Conservation (phyloP, 2,797 vertebrate species). For the Paratrypauchen microcephalus region DNA sequence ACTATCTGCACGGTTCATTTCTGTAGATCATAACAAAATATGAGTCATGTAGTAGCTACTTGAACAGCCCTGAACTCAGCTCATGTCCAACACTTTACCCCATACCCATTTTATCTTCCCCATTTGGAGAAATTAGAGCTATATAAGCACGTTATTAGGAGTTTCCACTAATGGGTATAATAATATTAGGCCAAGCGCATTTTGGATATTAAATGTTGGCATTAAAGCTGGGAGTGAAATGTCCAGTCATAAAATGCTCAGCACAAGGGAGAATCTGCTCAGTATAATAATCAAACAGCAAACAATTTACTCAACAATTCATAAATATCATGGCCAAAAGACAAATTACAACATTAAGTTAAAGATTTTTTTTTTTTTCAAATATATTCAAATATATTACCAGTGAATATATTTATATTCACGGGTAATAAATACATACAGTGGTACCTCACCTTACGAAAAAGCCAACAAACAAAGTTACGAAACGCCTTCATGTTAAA, state of each 20-base stretch:
- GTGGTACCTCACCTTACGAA: too few species aligned
- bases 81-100: conserved; percentile 15
- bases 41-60: conserved; percentile 15
- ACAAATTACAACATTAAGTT: too few species aligned
- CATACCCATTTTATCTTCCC: conserved; percentile 47
- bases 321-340: too few species aligned
- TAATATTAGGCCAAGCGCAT: conserved; percentile 45
- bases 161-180: conserved; percentile 56
- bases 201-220: conserved; percentile 54
- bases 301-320: conserved; percentile 37
- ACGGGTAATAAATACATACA: not conserved
- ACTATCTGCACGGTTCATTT: conserved; percentile 4
- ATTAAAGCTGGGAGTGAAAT: conserved; percentile 37
- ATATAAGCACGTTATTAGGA: conserved; percentile 44
- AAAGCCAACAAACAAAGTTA: too few species aligned
- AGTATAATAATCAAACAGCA: conserved; percentile 52
- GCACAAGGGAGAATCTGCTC: conserved; percentile 43
- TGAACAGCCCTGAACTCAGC: conserved; percentile 35
- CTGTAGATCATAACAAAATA: conserved; percentile 9
- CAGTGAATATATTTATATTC: too few species aligned
- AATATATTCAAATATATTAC: too few species aligned
- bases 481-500: too few species aligned
- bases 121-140: conserved; percentile 44
- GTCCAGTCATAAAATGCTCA: conserved; percentile 55
- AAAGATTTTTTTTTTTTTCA: not conserved